phyloP scores from a whole-genome alignment of 2,888 invertebrate species.

The Amblyteles armatorius region DNA sequence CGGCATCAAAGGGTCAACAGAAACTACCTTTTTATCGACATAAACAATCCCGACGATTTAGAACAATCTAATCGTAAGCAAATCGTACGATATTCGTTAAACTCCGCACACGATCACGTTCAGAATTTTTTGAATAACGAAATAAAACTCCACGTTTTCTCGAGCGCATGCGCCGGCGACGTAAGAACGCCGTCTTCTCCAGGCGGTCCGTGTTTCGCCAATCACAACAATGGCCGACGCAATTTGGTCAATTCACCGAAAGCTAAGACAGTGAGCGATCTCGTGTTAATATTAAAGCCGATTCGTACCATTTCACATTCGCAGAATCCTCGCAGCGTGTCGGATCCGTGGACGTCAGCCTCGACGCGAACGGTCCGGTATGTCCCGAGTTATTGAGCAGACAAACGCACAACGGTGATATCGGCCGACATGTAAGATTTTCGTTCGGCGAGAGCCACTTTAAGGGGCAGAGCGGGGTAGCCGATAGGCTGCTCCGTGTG shows the following conservation, averaged over 20 bases:
- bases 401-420: slow-evolving; percentile 78
- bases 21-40: neutral
- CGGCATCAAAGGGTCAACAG: neutral
- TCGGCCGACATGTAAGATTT: slow-evolving; percentile 82
- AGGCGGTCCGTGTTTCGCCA: slow-evolving; percentile 71
- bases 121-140: slow-evolving; percentile 76
- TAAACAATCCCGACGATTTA: neutral
- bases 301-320: slow-evolving; percentile 65
- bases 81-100: neutral
- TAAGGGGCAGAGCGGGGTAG: slow-evolving; percentile 82
- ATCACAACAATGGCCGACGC: slow-evolving; percentile 83
- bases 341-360: slow-evolving; percentile 31
- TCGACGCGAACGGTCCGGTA: slow-evolving; percentile 45
- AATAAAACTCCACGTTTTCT: slow-evolving; percentile 68
- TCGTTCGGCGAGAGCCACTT: slow-evolving; percentile 79
- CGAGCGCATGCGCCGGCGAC: slow-evolving; percentile 77
- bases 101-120: slow-evolving; percentile 1
- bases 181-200: slow-evolving; percentile 79
- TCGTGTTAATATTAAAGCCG: slow-evolving; percentile 32
- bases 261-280: slow-evolving; percentile 69
- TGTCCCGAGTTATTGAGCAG: slow-evolving; percentile 72
- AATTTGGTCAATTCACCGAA: slow-evolving; percentile 78
- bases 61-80: neutral
- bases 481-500: slow-evolving; percentile 82
- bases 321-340: slow-evolving; percentile 59